Conservation (phyloP, 2,888 invertebrate genomes). For the Andricus curvator region DNA sequence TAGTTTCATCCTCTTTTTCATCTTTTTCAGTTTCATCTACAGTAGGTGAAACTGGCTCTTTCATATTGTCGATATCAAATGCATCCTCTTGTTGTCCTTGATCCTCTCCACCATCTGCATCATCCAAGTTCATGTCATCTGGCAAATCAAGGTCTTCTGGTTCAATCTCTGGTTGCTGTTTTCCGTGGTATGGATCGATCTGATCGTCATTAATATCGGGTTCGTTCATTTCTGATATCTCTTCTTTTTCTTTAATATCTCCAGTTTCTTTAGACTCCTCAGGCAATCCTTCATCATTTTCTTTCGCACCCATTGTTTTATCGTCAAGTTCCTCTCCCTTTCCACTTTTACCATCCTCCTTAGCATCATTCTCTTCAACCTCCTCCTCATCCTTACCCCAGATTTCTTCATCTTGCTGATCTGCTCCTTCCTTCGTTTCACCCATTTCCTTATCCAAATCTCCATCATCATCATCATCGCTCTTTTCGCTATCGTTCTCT, state of each 20-base stretch:
- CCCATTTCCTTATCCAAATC: conserved; percentile 98
- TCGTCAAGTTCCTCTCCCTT: conserved; percentile 79
- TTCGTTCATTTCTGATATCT: conserved; percentile 85
- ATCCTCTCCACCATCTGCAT: conserved; percentile 83
- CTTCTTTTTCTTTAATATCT: conserved; percentile 75
- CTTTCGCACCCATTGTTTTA: conserved; percentile 76
- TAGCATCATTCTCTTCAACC: conserved; percentile 82
- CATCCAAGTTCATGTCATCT: conserved; percentile 91
- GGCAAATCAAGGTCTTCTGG: conserved; percentile 93
- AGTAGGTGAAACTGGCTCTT: conserved; percentile 77
- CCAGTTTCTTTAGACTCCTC: conserved; percentile 75
- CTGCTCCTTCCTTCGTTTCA: conserved; percentile 92
- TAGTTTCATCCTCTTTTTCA: conserved; percentile 63
- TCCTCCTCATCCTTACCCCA: conserved; percentile 91
- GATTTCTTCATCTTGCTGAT: conserved; percentile 88
- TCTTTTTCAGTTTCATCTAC: conserved; percentile 68
- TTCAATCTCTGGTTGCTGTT: conserved; percentile 87
- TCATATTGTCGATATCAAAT: conserved; percentile 91
- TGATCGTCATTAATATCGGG: conserved; percentile 89
- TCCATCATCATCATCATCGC: conserved; percentile 86
- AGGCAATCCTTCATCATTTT: conserved; percentile 79
- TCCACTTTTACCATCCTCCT: conserved; percentile 78
- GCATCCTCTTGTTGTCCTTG: conserved; percentile 85
- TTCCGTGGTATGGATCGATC: conserved; percentile 90
- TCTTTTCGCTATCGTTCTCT: conserved; percentile 82